Evolutionary conservation across 92 coral and sea anemone species (phyloP), one percentile per base, ranked within the genome.

Genomic region (Palythoa caribaeorum): DNA sequence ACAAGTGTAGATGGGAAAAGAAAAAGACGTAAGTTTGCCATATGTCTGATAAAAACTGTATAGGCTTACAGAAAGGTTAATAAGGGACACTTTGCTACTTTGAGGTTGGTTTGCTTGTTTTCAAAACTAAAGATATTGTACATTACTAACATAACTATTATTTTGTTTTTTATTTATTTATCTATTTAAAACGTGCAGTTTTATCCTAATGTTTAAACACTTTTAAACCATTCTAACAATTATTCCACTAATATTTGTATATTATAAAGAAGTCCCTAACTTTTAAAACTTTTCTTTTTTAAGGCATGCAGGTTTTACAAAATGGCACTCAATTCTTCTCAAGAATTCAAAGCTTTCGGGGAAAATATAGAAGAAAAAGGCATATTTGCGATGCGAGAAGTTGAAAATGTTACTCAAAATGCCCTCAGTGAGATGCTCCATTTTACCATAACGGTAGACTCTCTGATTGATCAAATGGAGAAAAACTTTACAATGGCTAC

Each of bases 381-480:
- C 3, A 94, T 95, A 52, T 85, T 85, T 51, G 90, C 88, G 11
- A 87, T 97, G n/a, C 88, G 92, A 77, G 85, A 78, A 51, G 92
- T 97, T 9, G 92, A 95, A 81, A 90, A 86, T 50, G 87, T 89
- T 70, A 69, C 96, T 0, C 99, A 97, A 91, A 89, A 88, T 51
- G 98, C 92, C 17, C 86, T 97, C 1, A 55, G 73, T 12, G 99
- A 97, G 78, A 85, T 97, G 68, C 63, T 90, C 28, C 90, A 95
- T 86, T 96, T 94, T 78, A 97, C 99, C 2, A 19, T 88, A 3
- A 88, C 88, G 78, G 93, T 97, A 17, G 98, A 97, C 85, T 77
- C 77, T 9, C 88, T 97, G 40, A 90, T 95, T 48, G 94, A 87
- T 68, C 92, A 93, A 35, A 85, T 97, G 37, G 92, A 95, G 83